Conservation (phyloP, 2,888 invertebrate species). For the Leptinotarsa peninsularis region DNA sequence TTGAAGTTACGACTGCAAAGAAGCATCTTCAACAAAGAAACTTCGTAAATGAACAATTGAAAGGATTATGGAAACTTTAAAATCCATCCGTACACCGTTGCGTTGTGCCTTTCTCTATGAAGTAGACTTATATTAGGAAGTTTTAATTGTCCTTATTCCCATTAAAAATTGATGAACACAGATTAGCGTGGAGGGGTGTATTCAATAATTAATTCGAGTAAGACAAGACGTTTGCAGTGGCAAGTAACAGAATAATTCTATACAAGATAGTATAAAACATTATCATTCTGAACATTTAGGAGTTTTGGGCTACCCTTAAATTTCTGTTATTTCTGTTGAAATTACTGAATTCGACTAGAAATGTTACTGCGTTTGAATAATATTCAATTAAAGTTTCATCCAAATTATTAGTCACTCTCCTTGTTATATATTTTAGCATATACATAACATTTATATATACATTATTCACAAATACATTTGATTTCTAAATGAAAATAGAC, state of each 20-base stretch:
- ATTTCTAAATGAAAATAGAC: too few species aligned
- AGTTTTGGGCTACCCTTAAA: not conserved
- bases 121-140: conserved; percentile 58
- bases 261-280: conserved; percentile 3
- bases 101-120: conserved; percentile 48
- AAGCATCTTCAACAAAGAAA: conserved; percentile 51
- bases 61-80: conserved; percentile 56
- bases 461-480: too few species aligned
- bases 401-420: too few species aligned
- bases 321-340: too few species aligned
- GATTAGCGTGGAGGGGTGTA: conserved; percentile 53
- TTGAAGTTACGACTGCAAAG: conserved; percentile 44
- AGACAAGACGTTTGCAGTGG: conserved; percentile 9
- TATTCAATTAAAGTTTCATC: too few species aligned
- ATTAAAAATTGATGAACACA: conserved; percentile 60
- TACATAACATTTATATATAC: too few species aligned
- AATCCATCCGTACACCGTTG: conserved; percentile 46
- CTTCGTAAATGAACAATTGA: conserved; percentile 57
- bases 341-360: too few species aligned
- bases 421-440: too few species aligned
- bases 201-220: conserved; percentile 42
- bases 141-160: conserved; percentile 59
- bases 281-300: not conserved
- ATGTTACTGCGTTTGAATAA: too few species aligned
- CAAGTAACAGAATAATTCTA: not conserved